Evolutionary conservation across 2,113 vertebrate species (phyloP).

Genomic region (Odobenus rosmarus): DNA sequence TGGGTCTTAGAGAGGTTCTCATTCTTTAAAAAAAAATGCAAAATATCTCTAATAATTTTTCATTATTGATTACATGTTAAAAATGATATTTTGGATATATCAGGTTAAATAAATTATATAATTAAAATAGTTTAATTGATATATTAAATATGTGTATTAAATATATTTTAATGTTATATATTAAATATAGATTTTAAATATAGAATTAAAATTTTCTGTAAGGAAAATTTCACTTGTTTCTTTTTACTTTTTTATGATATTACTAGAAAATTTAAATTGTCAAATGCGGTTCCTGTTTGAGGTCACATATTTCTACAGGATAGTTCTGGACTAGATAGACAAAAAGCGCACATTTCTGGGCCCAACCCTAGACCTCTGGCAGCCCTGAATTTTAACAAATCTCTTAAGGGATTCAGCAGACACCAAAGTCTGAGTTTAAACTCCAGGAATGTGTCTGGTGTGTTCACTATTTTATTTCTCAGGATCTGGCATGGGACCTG

Average conservation of each 20-base stretch:
- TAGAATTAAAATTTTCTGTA: background rate
- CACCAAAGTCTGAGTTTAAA: background rate
- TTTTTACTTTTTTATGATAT: background rate
- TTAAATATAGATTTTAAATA: background rate
- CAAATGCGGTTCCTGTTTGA: background rate
- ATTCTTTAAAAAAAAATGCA: background rate
- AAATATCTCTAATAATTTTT: background rate
- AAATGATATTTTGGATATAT: background rate
- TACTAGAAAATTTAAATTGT: background rate
- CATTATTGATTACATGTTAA: background rate
- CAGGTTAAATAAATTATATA: background rate
- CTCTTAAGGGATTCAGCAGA: background rate
- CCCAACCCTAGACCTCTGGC: background rate
- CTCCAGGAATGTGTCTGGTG: background rate
- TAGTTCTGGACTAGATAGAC: background rate
- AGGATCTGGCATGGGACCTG: background rate
- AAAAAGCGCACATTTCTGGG: background rate
- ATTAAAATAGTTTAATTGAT: background rate
- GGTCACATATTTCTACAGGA: background rate
- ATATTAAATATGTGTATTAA: background rate
- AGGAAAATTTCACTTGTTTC: background rate
- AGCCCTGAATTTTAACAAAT: background rate
- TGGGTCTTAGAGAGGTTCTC: background rate
- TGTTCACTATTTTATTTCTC: background rate
- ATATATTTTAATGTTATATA: background rate